These are phyloP conservation scores for Neoscelio sp. DNA, from an alignment of 2,888 invertebrate species.

Conservation along the genomic window DNA sequence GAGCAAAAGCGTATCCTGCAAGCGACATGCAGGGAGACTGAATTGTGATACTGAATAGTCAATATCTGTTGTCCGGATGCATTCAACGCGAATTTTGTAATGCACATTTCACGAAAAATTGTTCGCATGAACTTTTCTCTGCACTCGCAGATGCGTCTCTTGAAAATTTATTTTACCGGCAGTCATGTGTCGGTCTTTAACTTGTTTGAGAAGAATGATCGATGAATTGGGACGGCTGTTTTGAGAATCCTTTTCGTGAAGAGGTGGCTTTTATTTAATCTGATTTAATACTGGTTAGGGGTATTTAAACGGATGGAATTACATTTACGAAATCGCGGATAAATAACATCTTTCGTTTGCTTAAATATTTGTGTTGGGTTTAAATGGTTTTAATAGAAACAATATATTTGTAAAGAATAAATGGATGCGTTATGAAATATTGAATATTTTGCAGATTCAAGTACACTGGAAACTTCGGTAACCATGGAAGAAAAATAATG, in stretches of 20 bases:
- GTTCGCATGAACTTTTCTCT: conserved; percentile 27
- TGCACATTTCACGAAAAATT: conserved; percentile 43
- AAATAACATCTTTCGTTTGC: no score
- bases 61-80: conserved; percentile 58
- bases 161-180: conserved; percentile 24
- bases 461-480: no score
- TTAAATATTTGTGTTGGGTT: no score
- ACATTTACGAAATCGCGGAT: no score
- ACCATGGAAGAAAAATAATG: no score
- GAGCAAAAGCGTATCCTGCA: conserved; percentile 44
- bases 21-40: conserved; percentile 46
- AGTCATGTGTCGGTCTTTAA: conserved; percentile 14
- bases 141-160: conserved; percentile 24
- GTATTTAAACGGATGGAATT: no score
- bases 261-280: no score
- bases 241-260: neutral
- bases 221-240: neutral
- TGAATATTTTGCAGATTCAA: no score
- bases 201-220: conserved; percentile 7
- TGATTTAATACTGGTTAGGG: no score
- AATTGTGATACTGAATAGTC: conserved; percentile 62
- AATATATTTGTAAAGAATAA: no score
- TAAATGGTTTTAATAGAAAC: no score
- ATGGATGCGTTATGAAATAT: no score
- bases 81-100: conserved; percentile 53